Evolutionary conservation across 2,113 vertebrate species (phyloP).

Genomic region (Maccullochella peelii): DNA sequence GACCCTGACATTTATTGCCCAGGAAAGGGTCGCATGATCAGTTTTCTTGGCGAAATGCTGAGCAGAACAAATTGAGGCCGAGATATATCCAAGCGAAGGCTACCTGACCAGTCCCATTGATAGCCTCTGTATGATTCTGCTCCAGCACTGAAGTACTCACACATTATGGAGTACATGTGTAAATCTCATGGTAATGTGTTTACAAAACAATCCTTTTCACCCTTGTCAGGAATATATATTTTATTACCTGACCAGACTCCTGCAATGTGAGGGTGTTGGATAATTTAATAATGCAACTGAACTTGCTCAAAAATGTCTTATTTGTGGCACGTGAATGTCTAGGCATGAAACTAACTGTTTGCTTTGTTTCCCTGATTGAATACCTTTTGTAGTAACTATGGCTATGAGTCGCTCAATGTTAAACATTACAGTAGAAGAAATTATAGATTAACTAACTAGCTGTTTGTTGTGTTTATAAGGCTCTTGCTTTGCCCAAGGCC

Average conservation of each 20-base stretch:
- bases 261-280: neutral
- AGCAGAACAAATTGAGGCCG: constrained; percentile 51
- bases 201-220: neutral
- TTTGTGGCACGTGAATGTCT: neutral
- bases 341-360: neutral
- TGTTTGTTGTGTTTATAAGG: constrained; percentile 28
- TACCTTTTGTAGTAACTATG: constrained; percentile 3
- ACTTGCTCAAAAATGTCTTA: neutral
- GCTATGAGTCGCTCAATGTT: constrained; percentile 41
- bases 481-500: neutral
- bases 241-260: neutral
- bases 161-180: neutral
- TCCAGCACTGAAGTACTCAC: neutral
- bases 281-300: neutral
- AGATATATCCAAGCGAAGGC: constrained; percentile 11
- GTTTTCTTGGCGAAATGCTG: constrained; percentile 51
- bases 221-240: neutral
- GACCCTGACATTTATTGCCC: constrained; percentile 70
- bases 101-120: constrained; percentile 27
- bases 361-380: neutral
- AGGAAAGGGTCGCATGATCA: constrained; percentile 56
- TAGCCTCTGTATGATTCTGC: constrained; percentile 25
- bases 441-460: constrained; percentile 48
- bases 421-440: constrained; percentile 59
- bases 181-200: constrained; percentile 12